These are phyloP conservation scores for Triplophysa dalaica DNA, from an alignment of 2,113 vertebrate species.

Conservation along the genomic window DNA sequence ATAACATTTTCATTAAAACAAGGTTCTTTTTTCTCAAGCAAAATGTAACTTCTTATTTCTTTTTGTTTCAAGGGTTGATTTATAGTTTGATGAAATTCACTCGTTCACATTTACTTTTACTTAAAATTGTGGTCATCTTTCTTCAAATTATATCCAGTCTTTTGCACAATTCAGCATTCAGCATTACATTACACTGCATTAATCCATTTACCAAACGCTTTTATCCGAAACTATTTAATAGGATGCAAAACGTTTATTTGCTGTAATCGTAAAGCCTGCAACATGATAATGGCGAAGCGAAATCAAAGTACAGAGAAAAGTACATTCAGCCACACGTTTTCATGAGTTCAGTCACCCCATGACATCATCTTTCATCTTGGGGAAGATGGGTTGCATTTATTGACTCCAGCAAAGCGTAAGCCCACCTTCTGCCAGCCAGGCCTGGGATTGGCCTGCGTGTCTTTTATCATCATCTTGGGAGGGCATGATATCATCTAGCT, in stretches of 20 bases:
- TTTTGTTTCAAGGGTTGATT: not conserved
- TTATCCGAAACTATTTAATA: not conserved
- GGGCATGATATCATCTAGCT: conserved; percentile 64
- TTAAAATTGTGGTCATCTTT: too few relatives aligned
- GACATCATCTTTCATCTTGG: conserved; percentile 65
- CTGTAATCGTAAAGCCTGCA: conserved; percentile 7
- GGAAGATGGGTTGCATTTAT: conserved; percentile 60
- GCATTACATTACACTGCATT: too few relatives aligned
- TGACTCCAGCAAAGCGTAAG: conserved; percentile 65
- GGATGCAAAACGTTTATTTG: not conserved
- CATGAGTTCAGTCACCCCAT: conserved; percentile 60
- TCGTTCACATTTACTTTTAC: not conserved
- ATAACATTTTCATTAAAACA: too few relatives aligned
- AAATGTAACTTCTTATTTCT: not conserved
- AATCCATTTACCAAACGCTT: not conserved
- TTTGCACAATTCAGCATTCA: not conserved
- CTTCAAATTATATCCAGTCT: not conserved
- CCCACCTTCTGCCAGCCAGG: conserved; percentile 55
- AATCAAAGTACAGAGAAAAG: conserved; percentile 25
- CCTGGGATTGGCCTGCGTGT: conserved; percentile 60
- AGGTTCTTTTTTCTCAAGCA: not conserved
- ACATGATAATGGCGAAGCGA: not conserved
- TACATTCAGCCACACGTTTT: conserved; percentile 60
- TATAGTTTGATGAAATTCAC: not conserved
- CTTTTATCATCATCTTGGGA: conserved; percentile 67